phyloP scores from a whole-genome alignment of 2,113 vertebrate species.

The Varanus komodoensis region DNA sequence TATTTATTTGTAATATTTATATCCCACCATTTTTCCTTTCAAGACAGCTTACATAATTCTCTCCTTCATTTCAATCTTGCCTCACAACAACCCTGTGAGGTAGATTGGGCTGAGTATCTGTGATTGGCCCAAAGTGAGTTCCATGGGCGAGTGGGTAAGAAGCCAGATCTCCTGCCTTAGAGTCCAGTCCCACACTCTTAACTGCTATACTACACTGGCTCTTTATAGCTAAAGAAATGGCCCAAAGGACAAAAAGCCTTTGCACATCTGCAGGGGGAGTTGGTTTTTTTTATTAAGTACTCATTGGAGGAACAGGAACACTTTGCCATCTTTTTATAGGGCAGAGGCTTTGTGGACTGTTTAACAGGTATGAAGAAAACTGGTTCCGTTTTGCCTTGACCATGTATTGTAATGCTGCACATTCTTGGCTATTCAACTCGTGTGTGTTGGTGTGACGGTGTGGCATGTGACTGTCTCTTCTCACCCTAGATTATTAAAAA shows the following conservation, averaged over 20 bases:
- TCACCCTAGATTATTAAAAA: background rate
- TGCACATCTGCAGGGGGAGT: background rate
- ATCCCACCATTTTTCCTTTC: no score
- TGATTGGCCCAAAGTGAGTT: no score
- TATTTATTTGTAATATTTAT: no score
- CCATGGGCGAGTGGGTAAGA: no score
- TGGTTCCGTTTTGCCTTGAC: background rate
- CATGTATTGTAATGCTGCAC: background rate
- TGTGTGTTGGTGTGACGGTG: background rate
- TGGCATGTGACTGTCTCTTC: background rate
- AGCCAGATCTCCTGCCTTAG: no score
- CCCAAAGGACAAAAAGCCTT: background rate
- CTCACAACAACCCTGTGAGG: no score
- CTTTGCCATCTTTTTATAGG: background rate
- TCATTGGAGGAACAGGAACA: background rate
- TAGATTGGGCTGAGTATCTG: no score
- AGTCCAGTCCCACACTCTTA: no score
- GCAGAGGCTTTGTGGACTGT: background rate
- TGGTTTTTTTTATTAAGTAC: background rate
- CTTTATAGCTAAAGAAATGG: background rate
- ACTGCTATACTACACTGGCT: no score
- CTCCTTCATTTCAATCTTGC: no score
- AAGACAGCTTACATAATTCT: no score
- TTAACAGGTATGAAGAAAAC: background rate
- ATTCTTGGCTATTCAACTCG: background rate